Evolutionary conservation across 2,797 vertebrate species (phyloP).

Genomic region (Crotalus adamanteus): DNA sequence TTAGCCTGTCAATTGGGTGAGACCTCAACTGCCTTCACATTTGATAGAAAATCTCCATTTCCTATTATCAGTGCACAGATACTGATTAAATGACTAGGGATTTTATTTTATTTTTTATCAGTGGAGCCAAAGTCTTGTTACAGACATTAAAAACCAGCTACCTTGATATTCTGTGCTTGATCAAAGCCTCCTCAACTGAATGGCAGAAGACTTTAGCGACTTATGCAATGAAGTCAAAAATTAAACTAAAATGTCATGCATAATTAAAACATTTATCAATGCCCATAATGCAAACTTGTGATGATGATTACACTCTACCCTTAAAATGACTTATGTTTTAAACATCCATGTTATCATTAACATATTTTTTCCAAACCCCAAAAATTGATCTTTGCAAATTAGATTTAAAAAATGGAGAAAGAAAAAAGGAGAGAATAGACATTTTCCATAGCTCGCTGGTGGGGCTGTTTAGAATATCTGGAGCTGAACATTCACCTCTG

Average conservation of each 20-base stretch:
- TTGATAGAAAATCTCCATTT: background rate
- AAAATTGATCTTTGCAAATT: background rate
- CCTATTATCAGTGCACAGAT: background rate
- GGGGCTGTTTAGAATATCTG: background rate
- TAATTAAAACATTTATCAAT: constrained; percentile 10
- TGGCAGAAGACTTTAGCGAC: background rate
- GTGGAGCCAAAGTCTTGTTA: background rate
- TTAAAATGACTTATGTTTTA: background rate
- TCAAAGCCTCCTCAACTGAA: background rate
- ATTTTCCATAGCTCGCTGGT: background rate
- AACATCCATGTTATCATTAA: background rate
- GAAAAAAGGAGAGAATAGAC: background rate
- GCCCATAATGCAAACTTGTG: background rate
- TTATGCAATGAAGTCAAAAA: background rate
- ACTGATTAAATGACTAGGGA: constrained; percentile 5
- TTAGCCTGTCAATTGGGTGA: constrained; percentile 5
- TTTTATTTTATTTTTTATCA: background rate
- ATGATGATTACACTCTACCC: background rate
- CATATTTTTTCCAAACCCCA: background rate
- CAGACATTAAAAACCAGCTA: background rate
- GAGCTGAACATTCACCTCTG: background rate
- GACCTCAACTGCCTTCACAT: constrained; percentile 8
- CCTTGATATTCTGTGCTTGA: background rate
- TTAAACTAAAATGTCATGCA: constrained; percentile 5
- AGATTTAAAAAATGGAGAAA: background rate